Conservation (phyloP, 2,113 vertebrate species). For the Poicephalus gulielmi region DNA sequence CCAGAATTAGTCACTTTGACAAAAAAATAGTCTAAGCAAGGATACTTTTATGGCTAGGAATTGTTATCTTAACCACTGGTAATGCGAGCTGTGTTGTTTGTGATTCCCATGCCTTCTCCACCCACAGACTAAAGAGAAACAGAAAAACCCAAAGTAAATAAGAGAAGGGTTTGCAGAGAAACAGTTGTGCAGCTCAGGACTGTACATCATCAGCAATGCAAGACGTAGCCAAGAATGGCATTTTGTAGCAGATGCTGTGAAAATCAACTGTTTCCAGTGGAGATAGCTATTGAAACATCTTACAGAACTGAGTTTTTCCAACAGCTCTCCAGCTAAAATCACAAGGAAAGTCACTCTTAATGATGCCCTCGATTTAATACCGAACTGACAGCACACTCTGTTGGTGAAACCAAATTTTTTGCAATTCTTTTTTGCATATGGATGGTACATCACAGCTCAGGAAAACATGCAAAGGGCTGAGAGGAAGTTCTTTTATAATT, state of each 20-base stretch:
- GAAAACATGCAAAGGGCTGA: not conserved
- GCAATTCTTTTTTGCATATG: not conserved
- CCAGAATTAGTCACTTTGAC: not conserved
- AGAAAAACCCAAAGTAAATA: conserved; percentile 29
- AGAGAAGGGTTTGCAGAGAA: not conserved
- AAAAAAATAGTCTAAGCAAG: not conserved
- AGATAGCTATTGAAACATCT: conserved; percentile 19
- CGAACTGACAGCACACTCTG: conserved; percentile 6
- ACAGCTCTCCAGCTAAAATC: conserved; percentile 20
- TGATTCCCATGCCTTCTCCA: conserved; percentile 35
- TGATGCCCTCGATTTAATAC: conserved; percentile 2
- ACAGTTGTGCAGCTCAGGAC: not conserved
- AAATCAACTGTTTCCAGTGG: not conserved
- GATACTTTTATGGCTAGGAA: not conserved
- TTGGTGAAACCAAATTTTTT: conserved; percentile 19
- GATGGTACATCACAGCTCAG: not conserved
- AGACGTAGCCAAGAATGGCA: not conserved
- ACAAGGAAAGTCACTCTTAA: not conserved
- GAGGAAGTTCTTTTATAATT: not conserved
- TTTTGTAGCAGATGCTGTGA: conserved; percentile 28
- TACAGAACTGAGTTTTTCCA: not conserved
- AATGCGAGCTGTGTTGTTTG: not conserved
- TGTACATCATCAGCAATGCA: not conserved
- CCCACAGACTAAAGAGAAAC: conserved; percentile 11
- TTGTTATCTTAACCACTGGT: not conserved